Evolutionary conservation across 1,140 invertebrate species (phyloP), one percentile per base, ranked within the genome.

Genomic region (Bombus picipes): DNA sequence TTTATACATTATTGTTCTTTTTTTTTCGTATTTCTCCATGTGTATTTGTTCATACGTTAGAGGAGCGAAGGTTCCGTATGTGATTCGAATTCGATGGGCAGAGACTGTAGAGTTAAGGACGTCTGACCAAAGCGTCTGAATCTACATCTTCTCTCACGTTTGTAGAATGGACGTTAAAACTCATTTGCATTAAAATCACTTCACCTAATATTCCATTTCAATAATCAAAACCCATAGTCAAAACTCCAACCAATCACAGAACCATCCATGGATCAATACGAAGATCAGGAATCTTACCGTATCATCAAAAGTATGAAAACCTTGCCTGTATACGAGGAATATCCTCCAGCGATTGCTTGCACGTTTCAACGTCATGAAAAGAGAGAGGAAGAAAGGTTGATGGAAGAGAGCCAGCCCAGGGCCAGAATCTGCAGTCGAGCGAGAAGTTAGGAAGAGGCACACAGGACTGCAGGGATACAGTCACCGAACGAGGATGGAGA

Each of bases 401-500:
- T 18, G 28, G 47, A 73, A 18, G 37, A 25, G 37, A 10, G 71
- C 71, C 39, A 72, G 41, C 39, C 41, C 28, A 59, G 47, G 37
- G 32, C 41, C 28, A 73, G 37, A 41, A 39, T 32, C 39, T 34
- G 70, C 37, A 37, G 62, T 65, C 22, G 25, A 59, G 34, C 34
- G 41, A 37, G 10, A 8, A 32, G 15, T 12, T 22, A 13, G 53
- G n/a, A 25, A 22, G 13, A 43, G 37, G 62, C 10, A 76, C 25
- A 70, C 39, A 77, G 34, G 47, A 59, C 18, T 57, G 66, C 74
- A 43, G 65, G 80, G 47, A 62, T 41, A 72, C 32, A 59, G 34
- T 32, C n/a, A 28, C 1, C 74, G 53, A 41, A 73, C 53, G 65
- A 84, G 81, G 77, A 73, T 82, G 37, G 76, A 81, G 87, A 71